These are phyloP conservation scores for Eupithecia centaureata DNA, from an alignment of 2,888 invertebrate species.

Conservation along the genomic window DNA sequence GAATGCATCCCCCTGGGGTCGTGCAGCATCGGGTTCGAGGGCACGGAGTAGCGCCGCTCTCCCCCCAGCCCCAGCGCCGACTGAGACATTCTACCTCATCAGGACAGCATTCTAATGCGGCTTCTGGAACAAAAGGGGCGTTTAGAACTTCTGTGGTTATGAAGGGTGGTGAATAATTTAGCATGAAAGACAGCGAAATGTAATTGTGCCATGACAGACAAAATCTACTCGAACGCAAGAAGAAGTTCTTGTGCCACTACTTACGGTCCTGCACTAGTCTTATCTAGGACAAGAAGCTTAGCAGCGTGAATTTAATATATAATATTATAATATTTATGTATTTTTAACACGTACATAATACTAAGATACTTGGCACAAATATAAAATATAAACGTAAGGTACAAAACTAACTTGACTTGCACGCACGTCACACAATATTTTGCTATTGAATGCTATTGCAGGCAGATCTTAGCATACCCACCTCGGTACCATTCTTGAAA, in stretches of 20 bases:
- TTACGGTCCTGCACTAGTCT: neutral
- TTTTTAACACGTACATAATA: too few species aligned
- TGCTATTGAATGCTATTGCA: neutral
- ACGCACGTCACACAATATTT: neutral
- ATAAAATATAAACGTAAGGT: neutral
- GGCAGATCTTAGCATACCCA: neutral
- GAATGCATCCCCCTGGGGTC: slow-evolving; percentile 92
- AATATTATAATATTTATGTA: too few species aligned
- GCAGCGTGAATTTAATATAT: too few species aligned
- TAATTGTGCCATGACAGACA: neutral
- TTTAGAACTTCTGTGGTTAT: neutral
- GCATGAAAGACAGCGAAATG: neutral
- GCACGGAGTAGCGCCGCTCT: slow-evolving; percentile 94
- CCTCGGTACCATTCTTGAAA: neutral
- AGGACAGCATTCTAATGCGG: slow-evolving; percentile 27
- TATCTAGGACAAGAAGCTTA: neutral
- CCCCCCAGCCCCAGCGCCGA: slow-evolving; percentile 81
- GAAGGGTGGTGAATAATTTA: neutral
- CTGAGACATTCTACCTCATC: slow-evolving; percentile 65
- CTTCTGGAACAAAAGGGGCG: slow-evolving; percentile 65
- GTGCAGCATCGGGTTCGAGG: slow-evolving; percentile 88
- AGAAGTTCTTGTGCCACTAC: neutral
- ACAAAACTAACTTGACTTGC: neutral
- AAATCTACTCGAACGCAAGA: too few species aligned
- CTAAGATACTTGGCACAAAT: neutral